Base-by-base conservation (phyloP, 1,140 invertebrate genomes). In the Pogonognathellus flavescens region DNA sequence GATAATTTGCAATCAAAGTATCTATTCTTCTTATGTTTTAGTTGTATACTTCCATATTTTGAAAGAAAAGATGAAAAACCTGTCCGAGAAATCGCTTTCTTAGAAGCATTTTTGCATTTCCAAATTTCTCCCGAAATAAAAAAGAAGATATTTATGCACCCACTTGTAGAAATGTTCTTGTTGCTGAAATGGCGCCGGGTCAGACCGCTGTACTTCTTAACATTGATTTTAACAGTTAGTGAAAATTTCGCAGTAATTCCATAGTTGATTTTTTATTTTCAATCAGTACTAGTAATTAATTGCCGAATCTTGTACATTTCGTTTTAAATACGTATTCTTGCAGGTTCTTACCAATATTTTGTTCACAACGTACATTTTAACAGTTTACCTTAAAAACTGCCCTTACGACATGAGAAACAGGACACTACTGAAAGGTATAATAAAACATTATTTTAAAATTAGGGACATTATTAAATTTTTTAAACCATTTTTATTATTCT, bases 131-230 rank as follows among this genome's bases (percentile, higher is more conserved):
- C 2, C 10, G 53, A n/a, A 57, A 57, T 9, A 13, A n/a, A 2
- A 57, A 13, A n/a, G 11, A 13, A 57, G 11, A 2, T 57, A 57
- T 57, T 57, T 57, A 57, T 13, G 11, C 53, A 57, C n/a, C 53
- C 53, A 14, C 53, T 57, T 9, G 53, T 57, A 9, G 53, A 57
- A 57, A 57, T 9, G n/a, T 57, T 57, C 11, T 57, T 57, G 53
- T 57, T 4, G 1, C 53, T 57, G 11, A 57, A 57, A 10, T 57
- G 53, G 53, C 11, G 53, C 2, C 53, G 53, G n/a, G 53, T 9
- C 10, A 13, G 53, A n/a, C n/a, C 11, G 2, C 11, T 57, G 53
- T 93, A 96, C n/a, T n/a, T 14, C 1, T 13, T n/a, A 14, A n/a
- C 53, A 2, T n/a, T 57, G 11, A 57, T 57, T 14, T 14, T 57